Evolutionary conservation across 1,140 invertebrate genomes (phyloP), one percentile per base, ranked within the genome.

Genomic region (Epicauta chinensis): DNA sequence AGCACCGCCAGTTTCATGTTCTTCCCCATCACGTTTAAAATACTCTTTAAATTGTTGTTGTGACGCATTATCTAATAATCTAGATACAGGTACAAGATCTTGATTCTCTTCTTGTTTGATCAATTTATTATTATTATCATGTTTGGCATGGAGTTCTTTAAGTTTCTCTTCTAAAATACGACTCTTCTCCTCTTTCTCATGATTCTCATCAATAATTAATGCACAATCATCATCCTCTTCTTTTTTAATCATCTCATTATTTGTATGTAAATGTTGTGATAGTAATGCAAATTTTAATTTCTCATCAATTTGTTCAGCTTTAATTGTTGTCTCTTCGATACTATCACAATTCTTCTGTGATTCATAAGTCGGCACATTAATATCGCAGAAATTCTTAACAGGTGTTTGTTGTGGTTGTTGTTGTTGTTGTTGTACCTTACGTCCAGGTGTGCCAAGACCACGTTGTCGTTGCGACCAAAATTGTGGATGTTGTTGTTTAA

Each of bases 401-500:
- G 29, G 23, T 23, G 23, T 23, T n/a, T 15, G 59, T 30, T n/a
- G n/a, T n/a, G n/a, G n/a, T n/a, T n/a, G n/a, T n/a, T n/a, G n/a
- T n/a, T n/a, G n/a, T n/a, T n/a, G n/a, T n/a, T n/a, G n/a, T 37
- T 63, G 63, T 17, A 49, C 72, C 61, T 77, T 71, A 9, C 77
- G 71, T 32, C 74, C 62, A 2, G 73, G 73, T 9, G 73, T 76
- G 12, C 73, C 71, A 14, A 67, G 73, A 36, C 55, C 76, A 51
- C 82, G 73, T 54, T 87, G 84, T 37, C 86, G 73, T 48, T 89
- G 84, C 39, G 83, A 87, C 87, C 90, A 93, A 57, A 81, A 83
- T 42, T 91, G 86, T 0, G 91, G 91, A 75, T 95, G 92, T 61
- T 94, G 91, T 60, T 93, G 90, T 66, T 95, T 95, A 0, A 94